Base-by-base conservation (phyloP, 2,888 invertebrate species). In the Eudasyphora cyanicolor region DNA sequence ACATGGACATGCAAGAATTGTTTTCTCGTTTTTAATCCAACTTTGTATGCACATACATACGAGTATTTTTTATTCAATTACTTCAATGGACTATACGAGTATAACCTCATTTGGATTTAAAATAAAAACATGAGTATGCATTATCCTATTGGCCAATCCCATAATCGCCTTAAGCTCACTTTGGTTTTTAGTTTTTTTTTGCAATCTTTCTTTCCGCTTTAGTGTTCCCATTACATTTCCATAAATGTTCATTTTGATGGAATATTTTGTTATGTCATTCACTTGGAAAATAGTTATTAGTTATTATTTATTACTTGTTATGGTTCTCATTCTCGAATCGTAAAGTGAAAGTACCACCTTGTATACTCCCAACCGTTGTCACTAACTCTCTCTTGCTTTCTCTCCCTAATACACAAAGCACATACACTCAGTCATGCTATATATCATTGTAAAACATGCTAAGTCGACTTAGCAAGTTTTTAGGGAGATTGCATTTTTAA, bases 191-290 rank as follows among this genome's bases (percentile, higher is more conserved):
- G 35, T 35, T 6, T 6, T 7, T n/a, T 49, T 51, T 62, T 17
- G 7, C n/a, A 62, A 32, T 32, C 62, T n/a, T n/a, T 62, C 29
- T 49, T 6, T n/a, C n/a, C 49, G 10, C 49, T 49, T n/a, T 24
- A 14, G 27, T 21, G 51, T 27, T 29, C 29, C 14, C 24, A 29
- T 60, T 60, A n/a, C 64, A 64, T 64, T 64, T 64, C 12, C 38
- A 67, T 42, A 67, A 67, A 67, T 67, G 67, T 67, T 67, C 67
- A 67, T 42, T 67, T 38, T 42, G 24, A 21, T 67, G 67, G 38
- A 67, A 67, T 67, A 67, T 67, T 67, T 67, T 38, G 67, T 67
- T 38, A 42, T 67, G 19, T 42, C 67, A 42, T 42, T 67, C 64
- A 38, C 17, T n/a, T 14, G 21, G 64, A 64, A 64, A 64, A 64